Conservation (phyloP, 2,888 invertebrate genomes). For the Acleris laterana region DNA sequence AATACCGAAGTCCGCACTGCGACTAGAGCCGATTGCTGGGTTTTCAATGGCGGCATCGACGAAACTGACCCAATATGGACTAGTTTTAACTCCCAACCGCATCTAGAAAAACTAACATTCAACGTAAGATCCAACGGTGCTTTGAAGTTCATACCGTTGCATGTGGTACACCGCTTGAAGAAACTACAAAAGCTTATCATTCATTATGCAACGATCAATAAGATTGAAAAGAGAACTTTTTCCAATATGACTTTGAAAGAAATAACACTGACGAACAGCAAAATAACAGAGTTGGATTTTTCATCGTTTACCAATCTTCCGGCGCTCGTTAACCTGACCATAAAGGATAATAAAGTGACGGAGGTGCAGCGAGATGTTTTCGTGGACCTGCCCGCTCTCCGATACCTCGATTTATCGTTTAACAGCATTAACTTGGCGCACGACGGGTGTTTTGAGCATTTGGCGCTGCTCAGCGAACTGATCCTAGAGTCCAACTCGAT, state of each 20-base stretch:
- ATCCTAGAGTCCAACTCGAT: conserved; percentile 92
- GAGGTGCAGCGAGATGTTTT: conserved; percentile 91
- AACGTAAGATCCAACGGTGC: conserved; percentile 88
- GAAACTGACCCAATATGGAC: conserved; percentile 90
- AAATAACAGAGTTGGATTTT: conserved; percentile 87
- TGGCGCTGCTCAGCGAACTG: conserved; percentile 89
- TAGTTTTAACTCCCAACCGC: conserved; percentile 88
- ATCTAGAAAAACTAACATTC: conserved; percentile 87
- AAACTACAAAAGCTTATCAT: conserved; percentile 88
- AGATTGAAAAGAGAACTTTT: conserved; percentile 89
- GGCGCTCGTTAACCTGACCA: conserved; percentile 87
- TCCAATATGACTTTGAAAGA: conserved; percentile 88
- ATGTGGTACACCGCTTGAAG: conserved; percentile 86
- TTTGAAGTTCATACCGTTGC: conserved; percentile 88
- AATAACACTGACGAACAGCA: conserved; percentile 88
- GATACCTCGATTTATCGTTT: conserved; percentile 91
- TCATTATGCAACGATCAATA: conserved; percentile 88
- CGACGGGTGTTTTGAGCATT: conserved; percentile 91
- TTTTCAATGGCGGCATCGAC: conserved; percentile 88
- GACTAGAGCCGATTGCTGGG: conserved; percentile 90
- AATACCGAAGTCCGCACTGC: conserved; percentile 82
- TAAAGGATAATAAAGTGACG: conserved; percentile 91
- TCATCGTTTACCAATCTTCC: conserved; percentile 90
- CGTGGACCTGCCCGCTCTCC: conserved; percentile 88
- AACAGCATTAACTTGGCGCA: conserved; percentile 94